These are phyloP conservation scores for Porites cylindrica DNA, from an alignment of 92 coral and sea anemone genomes.

Conservation along the genomic window DNA sequence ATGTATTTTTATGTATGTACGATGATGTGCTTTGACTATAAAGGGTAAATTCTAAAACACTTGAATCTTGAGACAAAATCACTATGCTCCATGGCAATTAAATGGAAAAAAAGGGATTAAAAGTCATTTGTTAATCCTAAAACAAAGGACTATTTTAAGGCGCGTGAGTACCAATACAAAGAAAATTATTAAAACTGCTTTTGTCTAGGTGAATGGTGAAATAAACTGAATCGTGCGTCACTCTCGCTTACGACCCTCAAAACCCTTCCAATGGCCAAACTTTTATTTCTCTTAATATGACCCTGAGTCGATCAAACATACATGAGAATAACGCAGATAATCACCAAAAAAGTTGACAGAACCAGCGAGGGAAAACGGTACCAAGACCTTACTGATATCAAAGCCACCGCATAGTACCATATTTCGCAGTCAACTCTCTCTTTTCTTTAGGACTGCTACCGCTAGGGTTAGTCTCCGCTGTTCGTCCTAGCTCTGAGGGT, in stretches of 20 bases:
- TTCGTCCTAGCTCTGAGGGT: too few species aligned
- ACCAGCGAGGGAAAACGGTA: too few species aligned
- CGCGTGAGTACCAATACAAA: conserved; percentile 12
- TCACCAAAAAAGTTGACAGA: too few species aligned
- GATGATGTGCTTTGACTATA: neutral
- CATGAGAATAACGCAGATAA: too few species aligned
- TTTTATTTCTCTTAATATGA: too few species aligned
- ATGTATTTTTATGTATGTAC: neutral
- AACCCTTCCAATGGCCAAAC: neutral
- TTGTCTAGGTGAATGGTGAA: neutral
- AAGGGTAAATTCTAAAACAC: neutral
- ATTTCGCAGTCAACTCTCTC: too few species aligned
- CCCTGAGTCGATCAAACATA: too few species aligned
- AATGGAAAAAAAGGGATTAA: neutral
- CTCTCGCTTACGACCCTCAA: too few species aligned
- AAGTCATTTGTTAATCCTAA: neutral
- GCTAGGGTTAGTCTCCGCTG: too few species aligned
- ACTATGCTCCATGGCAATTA: neutral
- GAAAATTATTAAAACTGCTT: neutral
- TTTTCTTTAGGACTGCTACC: too few species aligned
- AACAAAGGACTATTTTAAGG: conserved; percentile 1
- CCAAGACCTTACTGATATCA: too few species aligned
- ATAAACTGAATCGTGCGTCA: neutral
- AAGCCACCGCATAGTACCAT: too few species aligned
- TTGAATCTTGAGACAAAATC: neutral